phyloP scores from a whole-genome alignment of 2,888 invertebrate genomes.

The Drosophila multiciliata region DNA sequence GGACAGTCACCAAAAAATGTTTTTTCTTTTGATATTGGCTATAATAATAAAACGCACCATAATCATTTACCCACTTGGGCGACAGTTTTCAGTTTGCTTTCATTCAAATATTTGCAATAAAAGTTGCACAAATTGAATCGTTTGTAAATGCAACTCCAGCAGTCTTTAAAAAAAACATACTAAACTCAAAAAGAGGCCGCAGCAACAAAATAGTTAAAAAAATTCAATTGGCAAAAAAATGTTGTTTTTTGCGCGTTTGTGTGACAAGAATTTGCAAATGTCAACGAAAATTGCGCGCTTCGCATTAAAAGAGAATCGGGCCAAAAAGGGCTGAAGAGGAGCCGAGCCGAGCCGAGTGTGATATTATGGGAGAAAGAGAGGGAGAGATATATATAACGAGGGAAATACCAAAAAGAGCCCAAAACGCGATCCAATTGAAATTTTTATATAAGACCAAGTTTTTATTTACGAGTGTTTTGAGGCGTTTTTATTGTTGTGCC shows the following conservation, averaged over 20 bases:
- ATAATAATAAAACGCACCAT: slow-evolving; percentile 56
- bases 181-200: slow-evolving; percentile 63
- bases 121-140: slow-evolving; percentile 38
- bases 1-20: slow-evolving; percentile 20
- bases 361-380: not conserved
- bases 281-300: slow-evolving; percentile 72
- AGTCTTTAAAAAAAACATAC: slow-evolving; percentile 20
- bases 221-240: slow-evolving; percentile 52
- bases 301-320: slow-evolving; percentile 69
- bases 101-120: slow-evolving; percentile 68
- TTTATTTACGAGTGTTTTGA: slow-evolving; percentile 20
- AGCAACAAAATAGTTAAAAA: slow-evolving; percentile 64
- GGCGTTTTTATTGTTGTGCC: slow-evolving; percentile 44
- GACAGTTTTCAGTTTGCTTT: slow-evolving; percentile 45
- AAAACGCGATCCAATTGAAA: slow-evolving; percentile 70
- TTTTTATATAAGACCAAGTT: slow-evolving; percentile 52
- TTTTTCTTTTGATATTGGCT: slow-evolving; percentile 33
- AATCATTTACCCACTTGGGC: slow-evolving; percentile 68
- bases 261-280: slow-evolving; percentile 84
- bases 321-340: slow-evolving; percentile 51
- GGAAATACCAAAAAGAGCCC: slow-evolving; percentile 55
- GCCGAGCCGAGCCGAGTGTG: slow-evolving; percentile 13
- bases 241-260: slow-evolving; percentile 56
- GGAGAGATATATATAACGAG: slow-evolving; percentile 21
- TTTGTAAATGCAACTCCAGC: slow-evolving; percentile 78